phyloP scores from a whole-genome alignment of 2,888 invertebrate species.

The Colostygia pectinataria region DNA sequence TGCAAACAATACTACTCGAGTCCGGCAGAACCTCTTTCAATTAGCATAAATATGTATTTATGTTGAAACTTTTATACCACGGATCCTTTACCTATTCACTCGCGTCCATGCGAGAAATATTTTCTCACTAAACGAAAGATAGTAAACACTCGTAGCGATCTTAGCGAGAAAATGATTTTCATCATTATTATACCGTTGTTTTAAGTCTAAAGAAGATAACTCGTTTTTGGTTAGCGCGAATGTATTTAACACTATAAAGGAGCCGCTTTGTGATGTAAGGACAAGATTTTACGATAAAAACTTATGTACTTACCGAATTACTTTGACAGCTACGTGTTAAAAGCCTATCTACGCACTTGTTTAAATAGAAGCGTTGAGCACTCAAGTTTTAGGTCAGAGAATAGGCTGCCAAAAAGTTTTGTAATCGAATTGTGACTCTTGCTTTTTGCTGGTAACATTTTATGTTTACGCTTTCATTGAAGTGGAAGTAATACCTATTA shows the following conservation, averaged over 20 bases:
- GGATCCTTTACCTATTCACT: conserved; percentile 9
- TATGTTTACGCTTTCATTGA: too few species aligned
- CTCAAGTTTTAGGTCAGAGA: too few species aligned
- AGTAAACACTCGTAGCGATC: neutral
- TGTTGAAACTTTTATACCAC: conserved; percentile 15
- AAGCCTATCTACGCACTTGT: conserved; percentile 16
- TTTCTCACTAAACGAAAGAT: conserved; percentile 1
- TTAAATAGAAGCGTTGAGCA: conserved; percentile 13
- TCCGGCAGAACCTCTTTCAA: conserved; percentile 44
- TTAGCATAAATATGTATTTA: conserved; percentile 42
- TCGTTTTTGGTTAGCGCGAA: conserved; percentile 34
- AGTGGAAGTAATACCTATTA: too few species aligned
- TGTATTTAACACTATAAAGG: conserved; percentile 23
- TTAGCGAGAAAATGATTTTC: conserved; percentile 21
- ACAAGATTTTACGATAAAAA: conserved; percentile 28
- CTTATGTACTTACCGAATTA: conserved; percentile 18
- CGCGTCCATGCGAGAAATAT: conserved; percentile 6
- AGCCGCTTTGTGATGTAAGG: conserved; percentile 30
- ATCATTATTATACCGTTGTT: conserved; percentile 30
- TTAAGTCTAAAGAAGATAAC: conserved; percentile 31
- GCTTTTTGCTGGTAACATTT: too few species aligned
- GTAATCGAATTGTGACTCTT: too few species aligned
- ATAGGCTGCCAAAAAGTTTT: too few species aligned
- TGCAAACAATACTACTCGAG: conserved; percentile 43
- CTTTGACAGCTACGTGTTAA: conserved; percentile 10